Evolutionary conservation across 2,888 invertebrate genomes (phyloP).

Genomic region (Holacanthella duospinosa): DNA sequence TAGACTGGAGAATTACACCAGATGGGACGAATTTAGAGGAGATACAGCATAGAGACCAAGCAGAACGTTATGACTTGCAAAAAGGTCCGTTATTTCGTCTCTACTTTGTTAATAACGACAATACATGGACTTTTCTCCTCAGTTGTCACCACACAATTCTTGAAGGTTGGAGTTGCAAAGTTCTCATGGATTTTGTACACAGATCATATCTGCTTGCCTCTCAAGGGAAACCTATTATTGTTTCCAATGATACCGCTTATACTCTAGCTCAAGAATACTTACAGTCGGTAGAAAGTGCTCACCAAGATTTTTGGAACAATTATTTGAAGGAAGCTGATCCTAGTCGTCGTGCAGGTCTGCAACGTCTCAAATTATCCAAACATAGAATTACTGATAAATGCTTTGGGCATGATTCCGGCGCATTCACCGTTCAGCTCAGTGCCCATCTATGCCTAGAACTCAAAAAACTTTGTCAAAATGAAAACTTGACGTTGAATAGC

Average conservation of each 20-base stretch:
- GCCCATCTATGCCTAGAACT: too few species aligned
- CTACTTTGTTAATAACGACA: not conserved
- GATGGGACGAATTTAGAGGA: not conserved
- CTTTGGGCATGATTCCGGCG: too few species aligned
- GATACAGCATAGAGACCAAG: not conserved
- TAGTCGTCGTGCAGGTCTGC: not conserved
- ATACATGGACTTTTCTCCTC: not conserved
- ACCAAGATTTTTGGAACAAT: conserved; percentile 7
- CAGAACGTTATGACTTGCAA: not conserved
- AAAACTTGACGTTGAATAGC: conserved; percentile 9
- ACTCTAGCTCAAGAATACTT: conserved; percentile 5
- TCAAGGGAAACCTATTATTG: not conserved
- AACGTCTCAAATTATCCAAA: too few species aligned
- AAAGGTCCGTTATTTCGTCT: conserved; percentile 7
- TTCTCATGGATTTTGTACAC: conserved; percentile 9
- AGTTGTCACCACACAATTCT: conserved; percentile 14
- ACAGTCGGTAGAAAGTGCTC: not conserved
- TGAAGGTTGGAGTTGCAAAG: conserved; percentile 11
- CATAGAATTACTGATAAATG: too few species aligned
- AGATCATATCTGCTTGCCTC: not conserved
- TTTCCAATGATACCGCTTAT: not conserved
- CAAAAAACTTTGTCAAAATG: not conserved
- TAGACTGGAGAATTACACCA: conserved; percentile 1
- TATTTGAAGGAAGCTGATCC: too few species aligned
- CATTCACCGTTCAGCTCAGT: too few species aligned